Base-by-base conservation (phyloP, 2,797 vertebrate species). In the Poecile montanus region DNA sequence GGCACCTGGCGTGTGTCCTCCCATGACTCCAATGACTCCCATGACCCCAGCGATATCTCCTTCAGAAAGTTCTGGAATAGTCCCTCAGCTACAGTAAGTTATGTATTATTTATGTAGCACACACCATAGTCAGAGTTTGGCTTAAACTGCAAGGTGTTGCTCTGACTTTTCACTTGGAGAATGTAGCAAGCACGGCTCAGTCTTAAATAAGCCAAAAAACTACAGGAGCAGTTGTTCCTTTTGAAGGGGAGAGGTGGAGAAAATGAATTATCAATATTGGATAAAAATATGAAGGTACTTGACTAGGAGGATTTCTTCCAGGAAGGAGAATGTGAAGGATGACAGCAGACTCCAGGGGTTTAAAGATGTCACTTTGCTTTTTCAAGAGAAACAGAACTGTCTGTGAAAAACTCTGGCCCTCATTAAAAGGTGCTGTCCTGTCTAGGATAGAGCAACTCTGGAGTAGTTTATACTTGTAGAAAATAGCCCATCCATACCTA, bases 31-130 rank as follows among this genome's bases (percentile, higher is more conserved):
- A 0, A 98, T 99, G 98, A 98, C 98, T 8, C 98, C 98, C 0
- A 96, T 99, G 98, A 99, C 98, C 40, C 99, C 99, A 1, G 95
- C 97, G 65, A 97, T 98, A 6, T 96, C 98, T 32, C 96, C 98
- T 78, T 97, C 98, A 1, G 99, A 99, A 97, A 97, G 97, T 79
- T 99, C 99, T 77, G 99, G 98, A 91, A 99, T 99, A 96, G 98
- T 99, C 87, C 99, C 99, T 40, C 98, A 99, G 95, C 91, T 99
- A 57, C 99, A 99, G 99, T 99, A 97, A 98, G 99, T 72, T 22
- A 13, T 56, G 30, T 36, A 1, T 60, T n/a, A 11, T 42, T 18
- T 42, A 38, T 13, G 22, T 10, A 25, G 17, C 9, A 8, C 10
- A 7, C 20, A 8, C 7, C 25, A n/a, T 2, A 61, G 30, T 18